Evolutionary conservation across 1,140 invertebrate genomes (phyloP).

Genomic region (Drosophila dunni): DNA sequence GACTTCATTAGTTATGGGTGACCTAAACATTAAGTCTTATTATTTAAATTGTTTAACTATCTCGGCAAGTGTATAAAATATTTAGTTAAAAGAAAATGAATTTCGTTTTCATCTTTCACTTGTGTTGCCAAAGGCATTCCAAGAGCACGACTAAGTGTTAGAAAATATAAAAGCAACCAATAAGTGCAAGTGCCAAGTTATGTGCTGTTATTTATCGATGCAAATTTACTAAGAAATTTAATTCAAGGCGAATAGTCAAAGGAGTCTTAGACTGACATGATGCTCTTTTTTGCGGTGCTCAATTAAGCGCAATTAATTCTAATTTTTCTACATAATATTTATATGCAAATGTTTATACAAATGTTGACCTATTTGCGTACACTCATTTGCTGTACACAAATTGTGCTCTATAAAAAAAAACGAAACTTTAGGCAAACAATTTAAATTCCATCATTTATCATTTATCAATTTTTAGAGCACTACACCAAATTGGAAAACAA

Average conservation of each 20-base stretch:
- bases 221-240: not conserved
- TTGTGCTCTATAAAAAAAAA: not conserved
- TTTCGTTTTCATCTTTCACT: not conserved
- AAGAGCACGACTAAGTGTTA: not conserved
- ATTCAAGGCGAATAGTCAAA: not conserved
- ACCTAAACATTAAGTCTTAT: too few species aligned
- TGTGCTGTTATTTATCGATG: not conserved
- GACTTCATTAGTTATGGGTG: too few species aligned
- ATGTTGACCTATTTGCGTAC: conserved; percentile 13
- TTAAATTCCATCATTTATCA: conserved; percentile 51
- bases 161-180: conserved; percentile 2
- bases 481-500: conserved; percentile 39
- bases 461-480: conserved; percentile 38
- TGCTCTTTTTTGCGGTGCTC: too few species aligned
- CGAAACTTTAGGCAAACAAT: conserved; percentile 28
- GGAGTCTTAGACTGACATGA: not conserved
- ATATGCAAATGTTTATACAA: not conserved
- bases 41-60: too few species aligned
- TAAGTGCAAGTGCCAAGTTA: conserved; percentile 24
- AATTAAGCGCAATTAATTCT: not conserved
- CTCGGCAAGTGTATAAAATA: too few species aligned
- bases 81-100: too few species aligned
- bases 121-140: conserved; percentile 5
- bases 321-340: not conserved
- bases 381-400: not conserved